phyloP scores from a whole-genome alignment of 37 sponge, comb jelly and placozoan species.

The Axinella damicornis region DNA sequence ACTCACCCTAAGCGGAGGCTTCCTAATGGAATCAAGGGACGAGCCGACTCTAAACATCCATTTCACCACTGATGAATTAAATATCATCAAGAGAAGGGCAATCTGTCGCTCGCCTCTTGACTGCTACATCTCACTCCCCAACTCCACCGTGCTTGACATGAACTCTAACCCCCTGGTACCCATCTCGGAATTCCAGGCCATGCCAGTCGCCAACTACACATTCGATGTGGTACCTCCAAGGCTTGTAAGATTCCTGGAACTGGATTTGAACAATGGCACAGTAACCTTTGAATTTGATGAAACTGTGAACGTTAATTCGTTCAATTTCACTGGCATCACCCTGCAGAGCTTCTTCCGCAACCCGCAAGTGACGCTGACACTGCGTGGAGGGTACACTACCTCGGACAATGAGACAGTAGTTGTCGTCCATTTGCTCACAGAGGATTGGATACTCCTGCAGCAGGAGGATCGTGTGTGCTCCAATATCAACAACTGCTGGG shows the following conservation, averaged over 20 bases:
- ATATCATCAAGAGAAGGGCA: conserved; percentile 62
- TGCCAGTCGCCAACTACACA: conserved; percentile 57
- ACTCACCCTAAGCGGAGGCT: conserved; percentile 46
- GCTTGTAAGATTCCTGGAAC: conserved; percentile 40
- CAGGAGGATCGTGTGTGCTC: conserved; percentile 86
- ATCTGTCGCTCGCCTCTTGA: conserved; percentile 50
- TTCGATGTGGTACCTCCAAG: conserved; percentile 70
- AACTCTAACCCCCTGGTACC: conserved; percentile 9
- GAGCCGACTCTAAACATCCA: conserved; percentile 49
- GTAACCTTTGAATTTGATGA: conserved; percentile 74
- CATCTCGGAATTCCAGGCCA: conserved; percentile 39
- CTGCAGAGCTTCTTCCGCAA: conserved; percentile 85
- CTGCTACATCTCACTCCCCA: conserved; percentile 69
- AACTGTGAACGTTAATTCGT: conserved; percentile 67
- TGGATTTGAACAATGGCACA: conserved; percentile 82
- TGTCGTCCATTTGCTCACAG: conserved; percentile 17
- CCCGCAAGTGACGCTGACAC: conserved; percentile 55
- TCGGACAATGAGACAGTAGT: conserved; percentile 78
- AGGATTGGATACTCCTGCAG: conserved; percentile 62
- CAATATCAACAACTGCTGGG: conserved; percentile 90
- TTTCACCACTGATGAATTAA: conserved; percentile 75
- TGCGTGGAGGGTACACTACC: conserved; percentile 59
- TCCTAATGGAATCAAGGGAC: conserved; percentile 6
- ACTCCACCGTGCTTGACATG: conserved; percentile 55
- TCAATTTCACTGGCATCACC: conserved; percentile 76